Percentiles rank a stretch among this genome's conserved stretches.
phyloP scores from a whole-genome alignment of 2,797 vertebrate species.

The Fistularia tabacaria region DNA sequence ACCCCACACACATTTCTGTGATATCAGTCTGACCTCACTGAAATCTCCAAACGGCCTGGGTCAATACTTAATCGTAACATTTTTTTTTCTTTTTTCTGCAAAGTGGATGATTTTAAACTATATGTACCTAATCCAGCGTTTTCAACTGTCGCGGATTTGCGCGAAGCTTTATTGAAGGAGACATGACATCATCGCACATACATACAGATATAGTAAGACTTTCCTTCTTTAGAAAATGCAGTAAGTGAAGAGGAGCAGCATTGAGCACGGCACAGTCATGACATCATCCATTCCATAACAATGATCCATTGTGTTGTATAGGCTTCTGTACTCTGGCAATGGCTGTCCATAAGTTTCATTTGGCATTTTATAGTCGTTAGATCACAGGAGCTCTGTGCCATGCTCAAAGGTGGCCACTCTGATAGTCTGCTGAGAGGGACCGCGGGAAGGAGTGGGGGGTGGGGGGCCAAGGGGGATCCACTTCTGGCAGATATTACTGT shows the following conservation, averaged over 20 bases:
- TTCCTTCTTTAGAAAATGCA: conserved; percentile 33
- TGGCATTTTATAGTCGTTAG: conserved; percentile 81
- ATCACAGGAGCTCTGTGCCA: conserved; percentile 74
- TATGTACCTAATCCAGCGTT: not conserved
- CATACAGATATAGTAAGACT: conserved; percentile 52
- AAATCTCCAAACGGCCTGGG: too few relatives aligned
- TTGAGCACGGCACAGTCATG: conserved; percentile 61
- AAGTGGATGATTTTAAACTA: not conserved
- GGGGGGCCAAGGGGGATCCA: conserved; percentile 16
- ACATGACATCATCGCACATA: conserved; percentile 63
- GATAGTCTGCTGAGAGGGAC: conserved; percentile 47
- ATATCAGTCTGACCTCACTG: too few relatives aligned
- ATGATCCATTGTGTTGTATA: conserved; percentile 76
- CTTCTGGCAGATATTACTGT: conserved; percentile 46
- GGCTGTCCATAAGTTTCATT: conserved; percentile 77
- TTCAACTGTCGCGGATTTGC: conserved; percentile 4
- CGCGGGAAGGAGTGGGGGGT: conserved; percentile 14
- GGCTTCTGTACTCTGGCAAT: conserved; percentile 70
- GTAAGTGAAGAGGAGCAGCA: conserved; percentile 55
- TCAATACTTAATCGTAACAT: too few relatives aligned
- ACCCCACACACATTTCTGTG: too few relatives aligned
- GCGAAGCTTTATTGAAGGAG: conserved; percentile 21
- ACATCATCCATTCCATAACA: conserved; percentile 79
- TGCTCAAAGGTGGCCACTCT: conserved; percentile 68
- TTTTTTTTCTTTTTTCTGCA: not conserved